Evolutionary conservation across 2,113 vertebrate genomes (phyloP), one percentile per base, ranked within the genome.

Genomic region (Phalacrocorax pelagicus): DNA sequence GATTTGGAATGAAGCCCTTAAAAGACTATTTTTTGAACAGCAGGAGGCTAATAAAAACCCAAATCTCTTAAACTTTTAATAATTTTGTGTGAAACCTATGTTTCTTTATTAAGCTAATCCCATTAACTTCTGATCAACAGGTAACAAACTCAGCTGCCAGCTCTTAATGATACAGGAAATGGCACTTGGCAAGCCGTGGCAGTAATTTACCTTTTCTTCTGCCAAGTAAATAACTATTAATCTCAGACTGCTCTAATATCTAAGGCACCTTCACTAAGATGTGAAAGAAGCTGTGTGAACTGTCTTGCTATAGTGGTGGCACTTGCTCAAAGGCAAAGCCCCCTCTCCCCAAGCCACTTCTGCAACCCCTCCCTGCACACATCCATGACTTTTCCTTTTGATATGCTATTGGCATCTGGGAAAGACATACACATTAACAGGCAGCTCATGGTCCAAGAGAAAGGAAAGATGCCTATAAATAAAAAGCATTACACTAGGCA

Each of bases 311-410:
- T 2, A 52, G 34, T 72, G 15, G 40, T 20, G 24, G 34, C 30
- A 57, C 10, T 58, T 86, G 19, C 32, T 46, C 32, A 9, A 61
- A 87, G 12, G 51, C 15, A 86, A 66, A 80, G 19, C 8, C 30
- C 15, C 8, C 7, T 34, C 26, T 61, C 4, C 5, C 12, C 4
- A 8, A 20, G 5, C 26, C 12, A 40, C 21, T 24, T 57, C 9
- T n/a, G 23, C 26, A 42, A 29, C 12, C 12, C 8, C 15, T 46
- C 47, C 42, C 29, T 19, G 44, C 21, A 47, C 10, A 29, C 0
- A 0, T 3, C 9, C 23, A 16, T 0, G 0, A 59, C 10, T 57
- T 75, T n/a, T 75, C 21, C 5, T 66, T 81, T 66, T 46, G 11
- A 54, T 55, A 30, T 5, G 9, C 15, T 67, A 6, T 6, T 2